Conservation (phyloP, 2,113 vertebrate genomes). For the Thryonomys swinderianus region DNA sequence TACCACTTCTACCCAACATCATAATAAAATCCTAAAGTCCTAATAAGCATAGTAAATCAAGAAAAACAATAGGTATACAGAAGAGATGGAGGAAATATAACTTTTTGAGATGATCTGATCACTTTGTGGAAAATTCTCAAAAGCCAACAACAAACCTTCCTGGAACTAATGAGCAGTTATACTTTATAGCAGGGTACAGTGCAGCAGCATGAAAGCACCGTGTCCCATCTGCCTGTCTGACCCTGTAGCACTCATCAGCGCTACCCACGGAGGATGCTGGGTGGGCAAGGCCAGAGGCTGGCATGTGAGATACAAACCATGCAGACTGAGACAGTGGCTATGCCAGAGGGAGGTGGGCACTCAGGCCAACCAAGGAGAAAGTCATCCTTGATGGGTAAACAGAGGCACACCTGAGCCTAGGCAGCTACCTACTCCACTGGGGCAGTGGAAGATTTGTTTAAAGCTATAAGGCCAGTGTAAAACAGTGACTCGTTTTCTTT, state of each 20-base stretch:
- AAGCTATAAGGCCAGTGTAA: conserved; percentile 11
- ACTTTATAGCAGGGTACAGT: background rate
- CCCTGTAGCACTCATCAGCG: background rate
- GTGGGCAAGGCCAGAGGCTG: background rate
- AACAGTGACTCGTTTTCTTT: conserved; percentile 33
- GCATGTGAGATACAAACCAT: background rate
- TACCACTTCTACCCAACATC: background rate
- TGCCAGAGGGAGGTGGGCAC: background rate
- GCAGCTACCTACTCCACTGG: background rate
- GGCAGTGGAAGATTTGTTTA: background rate
- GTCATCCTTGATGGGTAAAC: too few species aligned
- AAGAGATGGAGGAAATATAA: background rate
- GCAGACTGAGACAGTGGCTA: background rate
- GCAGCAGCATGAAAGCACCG: background rate
- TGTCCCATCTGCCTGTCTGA: background rate
- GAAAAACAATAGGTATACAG: background rate
- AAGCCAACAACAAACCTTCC: background rate
- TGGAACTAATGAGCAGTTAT: background rate
- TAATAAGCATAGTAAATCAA: background rate
- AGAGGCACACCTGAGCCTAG: too few species aligned
- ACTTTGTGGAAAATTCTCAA: background rate
- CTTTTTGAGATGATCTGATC: background rate
- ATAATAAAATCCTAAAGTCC: background rate
- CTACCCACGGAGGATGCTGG: background rate
- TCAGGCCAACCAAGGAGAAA: background rate